Conservation (phyloP, 2,888 invertebrate species). For the Gisinianus flammeolus region DNA sequence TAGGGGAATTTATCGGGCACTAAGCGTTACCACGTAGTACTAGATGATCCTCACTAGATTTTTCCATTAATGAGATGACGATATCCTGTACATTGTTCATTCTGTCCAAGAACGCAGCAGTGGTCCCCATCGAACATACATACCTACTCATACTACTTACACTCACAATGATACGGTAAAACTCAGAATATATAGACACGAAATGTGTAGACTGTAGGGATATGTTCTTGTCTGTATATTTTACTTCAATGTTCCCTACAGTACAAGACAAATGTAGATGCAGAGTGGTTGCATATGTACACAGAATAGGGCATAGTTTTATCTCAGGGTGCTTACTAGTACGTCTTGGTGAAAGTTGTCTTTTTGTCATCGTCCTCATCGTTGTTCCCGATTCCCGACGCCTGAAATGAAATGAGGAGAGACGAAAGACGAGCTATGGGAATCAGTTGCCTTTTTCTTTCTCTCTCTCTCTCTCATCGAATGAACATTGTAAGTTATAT, state of each 20-base stretch:
- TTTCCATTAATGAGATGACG: slow-evolving; percentile 55
- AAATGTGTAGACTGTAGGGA: neutral
- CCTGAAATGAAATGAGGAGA: slow-evolving; percentile 1
- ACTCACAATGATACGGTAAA: neutral
- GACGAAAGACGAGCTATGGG: slow-evolving; percentile 34
- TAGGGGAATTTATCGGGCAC: slow-evolving; percentile 46
- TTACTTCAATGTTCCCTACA: neutral
- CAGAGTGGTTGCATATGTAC: neutral
- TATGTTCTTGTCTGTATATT: neutral
- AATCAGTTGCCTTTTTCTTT: slow-evolving; percentile 12
- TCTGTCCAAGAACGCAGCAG: neutral
- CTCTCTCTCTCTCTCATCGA: slow-evolving; percentile 2
- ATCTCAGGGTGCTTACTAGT: neutral
- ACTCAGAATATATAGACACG: neutral
- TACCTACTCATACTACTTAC: no score
- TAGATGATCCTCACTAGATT: slow-evolving; percentile 49
- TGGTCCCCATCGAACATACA: no score
- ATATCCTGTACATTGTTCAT: slow-evolving; percentile 47
- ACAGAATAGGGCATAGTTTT: neutral
- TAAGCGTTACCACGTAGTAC: slow-evolving; percentile 43
- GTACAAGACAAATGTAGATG: neutral
- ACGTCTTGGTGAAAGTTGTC: slow-evolving; percentile 36
- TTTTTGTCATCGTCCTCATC: slow-evolving; percentile 47
- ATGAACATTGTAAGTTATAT: neutral
- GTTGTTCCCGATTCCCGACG: no score